A percentile compares a stretch with the other conserved stretches of the same genome.
These are phyloP conservation scores for Troides oblongomaculatus DNA, from an alignment of 2,888 invertebrate species.

Conservation along the genomic window DNA sequence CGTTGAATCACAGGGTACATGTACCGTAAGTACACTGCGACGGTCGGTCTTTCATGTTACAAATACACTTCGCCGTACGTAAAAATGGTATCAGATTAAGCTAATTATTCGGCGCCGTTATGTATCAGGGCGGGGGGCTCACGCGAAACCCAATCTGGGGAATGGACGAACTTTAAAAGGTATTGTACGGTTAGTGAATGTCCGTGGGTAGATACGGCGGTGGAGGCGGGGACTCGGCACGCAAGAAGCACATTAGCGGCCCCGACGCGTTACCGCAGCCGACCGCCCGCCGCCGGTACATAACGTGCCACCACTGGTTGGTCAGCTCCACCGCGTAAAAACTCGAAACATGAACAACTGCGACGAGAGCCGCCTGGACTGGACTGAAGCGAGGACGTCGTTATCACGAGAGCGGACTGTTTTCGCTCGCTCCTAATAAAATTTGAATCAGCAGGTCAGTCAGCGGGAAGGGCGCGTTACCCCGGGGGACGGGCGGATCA, in stretches of 20 bases:
- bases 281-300: conserved; percentile 73
- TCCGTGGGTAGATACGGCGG: conserved; percentile 68
- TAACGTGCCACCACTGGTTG: conserved; percentile 74
- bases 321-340: conserved; percentile 70
- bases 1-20: too few species aligned
- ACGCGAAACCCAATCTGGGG: conserved; percentile 69
- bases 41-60: conserved; percentile 56
- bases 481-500: conserved; percentile 62
- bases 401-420: conserved; percentile 43
- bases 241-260: conserved; percentile 74
- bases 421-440: conserved; percentile 50
- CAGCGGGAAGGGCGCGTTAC: conserved; percentile 64
- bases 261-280: conserved; percentile 72
- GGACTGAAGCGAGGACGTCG: conserved; percentile 39
- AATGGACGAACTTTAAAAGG: conserved; percentile 64
- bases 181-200: conserved; percentile 64
- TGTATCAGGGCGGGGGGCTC: conserved; percentile 60
- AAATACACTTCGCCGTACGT: conserved; percentile 64
- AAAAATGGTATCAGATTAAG: conserved; percentile 66
- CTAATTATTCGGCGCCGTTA: conserved; percentile 68
- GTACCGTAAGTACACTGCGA: conserved; percentile 29
- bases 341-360: conserved; percentile 61
- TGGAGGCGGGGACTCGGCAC: conserved; percentile 61
- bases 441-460: conserved; percentile 55
- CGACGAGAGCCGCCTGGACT: conserved; percentile 48